These are phyloP conservation scores for Seira musarum DNA, from an alignment of 2,888 invertebrate species.

Conservation along the genomic window DNA sequence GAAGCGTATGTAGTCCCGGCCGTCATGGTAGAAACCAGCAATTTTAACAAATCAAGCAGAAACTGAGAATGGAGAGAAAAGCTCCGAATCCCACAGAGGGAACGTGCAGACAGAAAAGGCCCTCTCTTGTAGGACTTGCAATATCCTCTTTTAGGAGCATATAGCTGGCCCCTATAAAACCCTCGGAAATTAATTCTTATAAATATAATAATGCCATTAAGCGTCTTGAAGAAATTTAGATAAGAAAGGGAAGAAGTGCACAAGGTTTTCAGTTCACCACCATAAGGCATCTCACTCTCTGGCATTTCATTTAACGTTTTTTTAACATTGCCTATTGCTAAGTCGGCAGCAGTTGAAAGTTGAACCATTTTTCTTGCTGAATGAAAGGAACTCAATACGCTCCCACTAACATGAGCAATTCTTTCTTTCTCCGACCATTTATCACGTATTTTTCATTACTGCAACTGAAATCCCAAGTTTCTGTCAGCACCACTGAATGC, in stretches of 20 bases:
- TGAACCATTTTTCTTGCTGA: conserved; percentile 55
- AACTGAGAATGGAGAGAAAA: conserved; percentile 19
- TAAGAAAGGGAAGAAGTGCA: conserved; percentile 21
- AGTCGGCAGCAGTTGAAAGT: conserved; percentile 52
- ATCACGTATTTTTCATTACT: conserved; percentile 54
- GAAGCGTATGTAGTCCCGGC: too few species aligned
- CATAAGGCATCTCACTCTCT: background rate
- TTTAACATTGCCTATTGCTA: conserved; percentile 19
- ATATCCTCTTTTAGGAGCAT: background rate
- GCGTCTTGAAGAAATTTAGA: too few species aligned
- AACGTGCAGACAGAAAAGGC: conserved; percentile 8
- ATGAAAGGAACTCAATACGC: conserved; percentile 53
- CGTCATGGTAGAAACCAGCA: conserved; percentile 32
- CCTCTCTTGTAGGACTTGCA: background rate
- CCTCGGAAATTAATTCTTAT: background rate
- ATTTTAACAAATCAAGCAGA: conserved; percentile 50
- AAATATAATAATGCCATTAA: conserved; percentile 1
- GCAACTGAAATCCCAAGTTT: conserved; percentile 51
- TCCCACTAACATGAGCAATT: conserved; percentile 48
- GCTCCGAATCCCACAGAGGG: conserved; percentile 12
- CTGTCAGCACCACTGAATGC: conserved; percentile 43
- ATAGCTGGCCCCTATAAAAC: background rate
- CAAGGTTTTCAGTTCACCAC: background rate
- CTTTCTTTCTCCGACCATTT: conserved; percentile 54
- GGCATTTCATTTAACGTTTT: conserved; percentile 50